Evolutionary conservation across 2,888 invertebrate species (phyloP).

Genomic region (Drosophila subquinaria): DNA sequence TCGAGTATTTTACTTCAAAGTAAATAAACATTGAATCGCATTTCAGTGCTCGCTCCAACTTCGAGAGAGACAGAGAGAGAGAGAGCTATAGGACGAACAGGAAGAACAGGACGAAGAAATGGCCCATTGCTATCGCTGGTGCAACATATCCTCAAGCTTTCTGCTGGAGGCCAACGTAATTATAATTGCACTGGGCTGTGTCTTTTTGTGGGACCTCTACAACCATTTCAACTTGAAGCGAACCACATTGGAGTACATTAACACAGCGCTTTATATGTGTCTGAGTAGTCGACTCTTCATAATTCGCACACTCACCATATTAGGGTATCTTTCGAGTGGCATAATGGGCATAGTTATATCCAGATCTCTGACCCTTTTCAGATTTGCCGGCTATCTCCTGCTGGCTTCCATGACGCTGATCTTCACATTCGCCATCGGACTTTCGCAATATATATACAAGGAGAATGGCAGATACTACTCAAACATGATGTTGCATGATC

Average conservation of each 20-base stretch:
- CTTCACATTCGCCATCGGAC: constrained; percentile 24
- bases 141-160: constrained; percentile 31
- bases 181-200: constrained; percentile 39
- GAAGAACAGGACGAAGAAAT: constrained; percentile 4
- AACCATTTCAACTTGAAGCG: constrained; percentile 28
- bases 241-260: background rate
- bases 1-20: constrained; percentile 63
- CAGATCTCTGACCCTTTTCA: constrained; percentile 8
- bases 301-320: constrained; percentile 21
- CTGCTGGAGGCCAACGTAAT: constrained; percentile 54
- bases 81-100: background rate
- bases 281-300: constrained; percentile 23
- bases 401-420: constrained; percentile 17
- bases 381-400: constrained; percentile 42
- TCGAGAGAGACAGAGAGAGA: background rate
- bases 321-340: constrained; percentile 18
- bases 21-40: constrained; percentile 54
- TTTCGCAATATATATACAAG: constrained; percentile 23
- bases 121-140: constrained; percentile 7
- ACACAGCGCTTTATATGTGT: constrained; percentile 9
- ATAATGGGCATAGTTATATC: constrained; percentile 52
- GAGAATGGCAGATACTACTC: constrained; percentile 11
- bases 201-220: constrained; percentile 50
- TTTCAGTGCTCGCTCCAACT: constrained; percentile 12
- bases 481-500: constrained; percentile 27